Conservation (phyloP, 2,113 vertebrate genomes). For the Piaya cayana region DNA sequence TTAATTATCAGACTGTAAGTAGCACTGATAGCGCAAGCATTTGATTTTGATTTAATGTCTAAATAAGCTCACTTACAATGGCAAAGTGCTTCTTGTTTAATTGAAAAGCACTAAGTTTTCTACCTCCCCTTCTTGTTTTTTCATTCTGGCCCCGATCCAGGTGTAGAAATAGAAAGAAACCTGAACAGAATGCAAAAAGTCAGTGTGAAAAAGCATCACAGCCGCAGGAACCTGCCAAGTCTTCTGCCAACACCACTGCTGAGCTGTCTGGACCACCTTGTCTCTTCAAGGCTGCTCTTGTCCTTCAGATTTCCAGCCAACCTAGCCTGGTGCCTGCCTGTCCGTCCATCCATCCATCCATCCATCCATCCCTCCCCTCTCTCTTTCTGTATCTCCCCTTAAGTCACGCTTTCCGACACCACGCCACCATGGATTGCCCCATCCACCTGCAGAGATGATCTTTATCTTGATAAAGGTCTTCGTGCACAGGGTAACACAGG, state of each 20-base stretch:
- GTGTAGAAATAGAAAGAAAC: constrained; percentile 40
- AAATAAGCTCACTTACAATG: constrained; percentile 56
- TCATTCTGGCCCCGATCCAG: constrained; percentile 44
- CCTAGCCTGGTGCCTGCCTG: rapidly evolving
- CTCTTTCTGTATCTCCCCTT: too few species aligned
- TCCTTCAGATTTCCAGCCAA: not conserved
- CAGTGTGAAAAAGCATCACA: not conserved
- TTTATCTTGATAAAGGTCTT: not conserved
- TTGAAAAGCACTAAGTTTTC: constrained; percentile 59
- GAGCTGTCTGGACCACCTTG: not conserved
- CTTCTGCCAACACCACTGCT: not conserved
- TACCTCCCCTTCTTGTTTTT: not conserved
- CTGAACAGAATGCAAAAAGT: constrained; percentile 12
- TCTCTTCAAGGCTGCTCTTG: not conserved
- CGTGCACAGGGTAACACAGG: rapidly evolving
- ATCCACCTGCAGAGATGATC: too few species aligned
- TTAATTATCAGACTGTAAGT: constrained; percentile 65
- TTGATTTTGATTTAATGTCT: constrained; percentile 71
- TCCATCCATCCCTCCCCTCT: too few species aligned
- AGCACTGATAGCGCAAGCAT: constrained; percentile 49
- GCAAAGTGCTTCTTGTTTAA: constrained; percentile 59
- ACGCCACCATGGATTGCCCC: rapidly evolving
- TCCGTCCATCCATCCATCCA: not conserved
- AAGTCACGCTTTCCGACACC: not conserved
- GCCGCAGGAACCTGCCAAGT: not conserved